These are phyloP conservation scores for Agapornis canus DNA, from an alignment of 2,797 vertebrate species.

Conservation along the genomic window DNA sequence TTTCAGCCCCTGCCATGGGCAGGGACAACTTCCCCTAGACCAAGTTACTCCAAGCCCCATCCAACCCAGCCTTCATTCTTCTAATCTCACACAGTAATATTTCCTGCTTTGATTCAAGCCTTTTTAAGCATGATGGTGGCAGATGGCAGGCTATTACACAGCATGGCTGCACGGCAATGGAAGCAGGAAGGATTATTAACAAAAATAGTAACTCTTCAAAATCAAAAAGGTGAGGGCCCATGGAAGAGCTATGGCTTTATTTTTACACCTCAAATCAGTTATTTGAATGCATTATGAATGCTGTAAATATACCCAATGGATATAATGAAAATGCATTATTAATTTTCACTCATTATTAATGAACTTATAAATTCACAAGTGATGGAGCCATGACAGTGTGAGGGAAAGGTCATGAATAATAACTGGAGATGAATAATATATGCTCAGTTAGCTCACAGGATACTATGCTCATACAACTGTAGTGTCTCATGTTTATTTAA, in stretches of 20 bases:
- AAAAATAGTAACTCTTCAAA: slow-evolving; percentile 42
- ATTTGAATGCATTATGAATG: slow-evolving; percentile 67
- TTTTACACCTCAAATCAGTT: slow-evolving; percentile 45
- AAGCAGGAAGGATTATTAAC: slow-evolving; percentile 32
- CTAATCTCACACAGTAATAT: slow-evolving; percentile 23
- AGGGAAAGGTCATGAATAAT: slow-evolving; percentile 65
- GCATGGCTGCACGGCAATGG: background rate
- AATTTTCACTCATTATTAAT: slow-evolving; percentile 71
- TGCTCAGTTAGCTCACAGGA: slow-evolving; percentile 49
- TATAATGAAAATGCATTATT: slow-evolving; percentile 71
- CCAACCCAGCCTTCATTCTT: background rate
- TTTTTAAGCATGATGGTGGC: slow-evolving; percentile 27
- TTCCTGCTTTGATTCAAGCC: slow-evolving; percentile 42
- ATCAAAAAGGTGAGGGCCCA: slow-evolving; percentile 27
- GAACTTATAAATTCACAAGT: slow-evolving; percentile 64
- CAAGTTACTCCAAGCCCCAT: background rate
- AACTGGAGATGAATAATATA: slow-evolving; percentile 70
- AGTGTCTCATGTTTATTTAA: slow-evolving; percentile 69
- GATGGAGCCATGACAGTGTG: slow-evolving; percentile 27
- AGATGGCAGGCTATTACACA: slow-evolving; percentile 44
- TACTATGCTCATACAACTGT: slow-evolving; percentile 39
- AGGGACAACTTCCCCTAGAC: background rate
- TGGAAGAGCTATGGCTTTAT: slow-evolving; percentile 2
- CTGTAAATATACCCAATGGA: slow-evolving; percentile 59
- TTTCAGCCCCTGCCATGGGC: background rate